Percentiles rank a stretch among this genome's conserved stretches.
Evolutionary conservation across 2,113 vertebrate species (phyloP).

Genomic region (Macaca mulatta): DNA sequence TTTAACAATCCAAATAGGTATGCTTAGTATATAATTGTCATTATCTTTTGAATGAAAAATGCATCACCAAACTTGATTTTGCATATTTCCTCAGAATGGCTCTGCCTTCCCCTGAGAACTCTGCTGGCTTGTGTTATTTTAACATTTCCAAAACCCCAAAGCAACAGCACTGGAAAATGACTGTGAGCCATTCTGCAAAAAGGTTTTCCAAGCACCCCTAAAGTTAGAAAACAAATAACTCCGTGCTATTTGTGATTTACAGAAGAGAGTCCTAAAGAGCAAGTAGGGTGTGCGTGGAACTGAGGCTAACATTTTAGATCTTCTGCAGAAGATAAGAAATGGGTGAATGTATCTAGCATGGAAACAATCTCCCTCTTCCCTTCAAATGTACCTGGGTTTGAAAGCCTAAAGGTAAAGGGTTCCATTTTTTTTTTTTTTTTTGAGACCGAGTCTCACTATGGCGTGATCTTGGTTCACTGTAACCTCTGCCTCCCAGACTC

Average conservation of each 20-base stretch:
- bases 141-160: conserved; percentile 50
- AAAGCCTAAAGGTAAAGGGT: neutral
- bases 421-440: no score
- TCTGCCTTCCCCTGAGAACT: neutral
- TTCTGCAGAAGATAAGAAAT: neutral
- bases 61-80: neutral
- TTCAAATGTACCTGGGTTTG: neutral
- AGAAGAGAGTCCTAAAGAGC: neutral
- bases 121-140: conserved; percentile 23
- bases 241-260: neutral
- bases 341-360: neutral
- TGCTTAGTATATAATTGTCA: neutral
- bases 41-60: conserved; percentile 4
- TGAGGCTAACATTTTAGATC: neutral
- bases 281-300: neutral
- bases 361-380: neutral
- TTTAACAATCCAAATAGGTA: neutral
- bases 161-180: neutral
- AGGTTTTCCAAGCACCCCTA: neutral
- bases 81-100: neutral
- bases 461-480: no score
- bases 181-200: neutral
- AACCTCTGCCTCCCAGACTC: no score
- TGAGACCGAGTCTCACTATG: no score
- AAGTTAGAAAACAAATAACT: conserved; percentile 5